Evolutionary conservation across 2,888 invertebrate species (phyloP).

Genomic region (Atethmia centrago): DNA sequence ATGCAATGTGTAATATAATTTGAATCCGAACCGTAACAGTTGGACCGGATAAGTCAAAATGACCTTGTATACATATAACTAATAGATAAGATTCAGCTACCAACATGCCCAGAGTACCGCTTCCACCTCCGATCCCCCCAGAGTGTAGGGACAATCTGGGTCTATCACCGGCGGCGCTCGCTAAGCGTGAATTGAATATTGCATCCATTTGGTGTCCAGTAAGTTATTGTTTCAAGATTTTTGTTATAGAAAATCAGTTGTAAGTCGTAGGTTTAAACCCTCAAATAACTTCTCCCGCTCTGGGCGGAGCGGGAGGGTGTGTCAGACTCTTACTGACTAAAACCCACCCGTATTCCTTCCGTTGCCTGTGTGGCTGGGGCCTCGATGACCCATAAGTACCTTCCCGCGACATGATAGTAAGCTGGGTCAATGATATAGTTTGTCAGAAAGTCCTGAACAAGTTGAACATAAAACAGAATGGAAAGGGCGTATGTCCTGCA

Average conservation of each 20-base stretch:
- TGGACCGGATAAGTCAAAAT: constrained; percentile 4
- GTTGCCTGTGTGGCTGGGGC: no score
- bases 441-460: neutral
- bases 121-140: constrained; percentile 30
- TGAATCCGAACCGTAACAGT: neutral
- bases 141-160: constrained; percentile 68
- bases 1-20: neutral
- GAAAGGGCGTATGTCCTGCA: neutral
- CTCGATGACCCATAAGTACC: no score
- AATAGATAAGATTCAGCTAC: constrained; percentile 3
- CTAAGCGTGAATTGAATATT: constrained; percentile 69
- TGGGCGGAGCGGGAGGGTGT: no score
- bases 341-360: no score
- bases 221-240: constrained; percentile 23
- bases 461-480: neutral
- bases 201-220: constrained; percentile 72
- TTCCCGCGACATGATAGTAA: no score
- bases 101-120: constrained; percentile 46
- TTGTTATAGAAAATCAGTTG: neutral
- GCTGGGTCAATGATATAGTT: neutral
- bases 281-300: no score
- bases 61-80: neutral
- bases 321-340: no score
- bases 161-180: constrained; percentile 72
- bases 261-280: no score